Evolutionary conservation across 2,888 invertebrate species (phyloP).

Genomic region (Nebria brevicollis): DNA sequence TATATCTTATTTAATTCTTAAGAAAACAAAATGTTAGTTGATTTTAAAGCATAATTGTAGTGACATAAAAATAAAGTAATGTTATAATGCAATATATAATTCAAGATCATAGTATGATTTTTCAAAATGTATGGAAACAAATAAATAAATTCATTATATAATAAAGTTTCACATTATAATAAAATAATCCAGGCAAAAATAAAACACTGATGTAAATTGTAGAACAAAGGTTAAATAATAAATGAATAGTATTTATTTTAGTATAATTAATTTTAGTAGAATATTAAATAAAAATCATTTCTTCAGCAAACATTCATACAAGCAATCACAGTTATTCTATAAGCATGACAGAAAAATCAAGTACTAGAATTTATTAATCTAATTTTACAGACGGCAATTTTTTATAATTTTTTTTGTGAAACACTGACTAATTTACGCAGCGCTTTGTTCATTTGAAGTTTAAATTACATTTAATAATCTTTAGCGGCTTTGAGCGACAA

Average conservation of each 20-base stretch:
- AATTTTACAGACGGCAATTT: constrained; percentile 2
- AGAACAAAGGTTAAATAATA: neutral
- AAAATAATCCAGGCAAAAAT: too few relatives aligned
- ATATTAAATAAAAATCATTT: neutral
- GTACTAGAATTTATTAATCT: neutral
- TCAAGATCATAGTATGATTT: too few relatives aligned
- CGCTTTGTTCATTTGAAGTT: neutral
- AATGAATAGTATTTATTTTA: neutral
- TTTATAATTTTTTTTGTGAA: neutral
- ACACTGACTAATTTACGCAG: neutral
- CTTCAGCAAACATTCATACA: constrained; percentile 3
- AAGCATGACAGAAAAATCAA: constrained; percentile 3
- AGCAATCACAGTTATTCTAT: neutral
- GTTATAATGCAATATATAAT: too few relatives aligned
- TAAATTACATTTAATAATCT: constrained; percentile 8
- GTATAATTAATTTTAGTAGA: neutral
- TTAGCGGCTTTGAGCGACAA: neutral
- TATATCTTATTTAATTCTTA: too few relatives aligned
- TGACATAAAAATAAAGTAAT: too few relatives aligned
- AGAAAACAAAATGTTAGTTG: too few relatives aligned
- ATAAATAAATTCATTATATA: too few relatives aligned
- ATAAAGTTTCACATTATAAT: too few relatives aligned
- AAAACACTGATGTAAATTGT: neutral
- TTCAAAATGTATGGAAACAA: too few relatives aligned
- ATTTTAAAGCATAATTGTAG: too few relatives aligned